A percentile compares a stretch with the other conserved stretches of the same genome.
Evolutionary conservation across 2,888 invertebrate species (phyloP).

Genomic region (Odiellus spinosus): DNA sequence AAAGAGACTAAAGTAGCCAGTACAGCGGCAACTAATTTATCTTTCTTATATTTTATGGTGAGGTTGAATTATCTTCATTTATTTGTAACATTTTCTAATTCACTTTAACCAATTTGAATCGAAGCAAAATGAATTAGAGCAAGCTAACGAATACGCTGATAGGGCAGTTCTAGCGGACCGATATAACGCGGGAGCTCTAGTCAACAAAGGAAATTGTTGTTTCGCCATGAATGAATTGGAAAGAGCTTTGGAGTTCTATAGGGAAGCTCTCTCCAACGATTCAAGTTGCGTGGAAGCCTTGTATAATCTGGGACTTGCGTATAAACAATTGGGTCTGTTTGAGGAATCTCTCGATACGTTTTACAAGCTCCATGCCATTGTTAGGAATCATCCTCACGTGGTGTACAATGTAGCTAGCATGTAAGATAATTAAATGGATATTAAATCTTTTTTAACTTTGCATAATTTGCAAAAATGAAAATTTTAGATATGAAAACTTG

Average conservation of each 20-base stretch:
- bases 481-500: constrained; percentile 44
- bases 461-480: background rate
- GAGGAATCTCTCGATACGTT: constrained; percentile 64
- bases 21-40: constrained; percentile 64
- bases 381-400: constrained; percentile 53
- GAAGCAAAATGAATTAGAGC: constrained; percentile 60
- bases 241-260: constrained; percentile 51
- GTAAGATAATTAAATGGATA: background rate
- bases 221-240: constrained; percentile 50
- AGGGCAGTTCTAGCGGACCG: constrained; percentile 54
- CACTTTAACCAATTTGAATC: constrained; percentile 19
- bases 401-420: constrained; percentile 52
- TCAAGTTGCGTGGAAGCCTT: constrained; percentile 67
- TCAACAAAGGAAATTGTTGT: constrained; percentile 68
- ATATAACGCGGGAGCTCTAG: constrained; percentile 62
- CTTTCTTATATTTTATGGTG: constrained; percentile 65
- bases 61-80: background rate
- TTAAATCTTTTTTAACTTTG: background rate
- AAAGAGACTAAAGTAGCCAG: constrained; percentile 66
- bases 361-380: constrained; percentile 53
- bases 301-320: constrained; percentile 58
- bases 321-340: constrained; percentile 49
- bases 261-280: constrained; percentile 59
- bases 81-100: constrained; percentile 2
- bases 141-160: constrained; percentile 59